These are phyloP conservation scores for Chelonus insularis DNA, from an alignment of 1,140 invertebrate species.

Conservation along the genomic window DNA sequence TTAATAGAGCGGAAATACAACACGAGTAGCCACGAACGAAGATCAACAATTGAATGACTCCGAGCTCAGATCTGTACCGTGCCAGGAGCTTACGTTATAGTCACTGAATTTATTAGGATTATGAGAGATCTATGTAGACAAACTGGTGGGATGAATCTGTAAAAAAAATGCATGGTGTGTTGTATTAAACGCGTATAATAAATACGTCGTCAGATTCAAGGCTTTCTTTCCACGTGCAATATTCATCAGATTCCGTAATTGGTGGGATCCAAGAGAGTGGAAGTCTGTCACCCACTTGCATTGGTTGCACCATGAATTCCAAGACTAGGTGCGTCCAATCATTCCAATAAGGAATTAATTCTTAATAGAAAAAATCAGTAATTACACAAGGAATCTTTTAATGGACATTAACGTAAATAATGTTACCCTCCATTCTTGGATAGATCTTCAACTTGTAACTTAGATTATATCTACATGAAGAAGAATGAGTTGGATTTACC, in stretches of 20 bases:
- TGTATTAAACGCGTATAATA: background rate
- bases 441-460: too few relatives aligned
- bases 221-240: conserved; percentile 11
- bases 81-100: background rate
- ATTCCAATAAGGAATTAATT: background rate
- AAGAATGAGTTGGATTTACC: too few relatives aligned
- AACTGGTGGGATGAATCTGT: conserved; percentile 22
- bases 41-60: conserved; percentile 19
- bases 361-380: background rate
- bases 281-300: conserved; percentile 35
- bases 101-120: conserved; percentile 13
- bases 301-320: conserved; percentile 5
- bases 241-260: conserved; percentile 30
- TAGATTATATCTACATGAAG: too few relatives aligned
- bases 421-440: background rate
- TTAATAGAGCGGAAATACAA: conserved; percentile 1
- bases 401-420: background rate
- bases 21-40: background rate
- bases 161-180: background rate
- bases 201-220: conserved; percentile 7
- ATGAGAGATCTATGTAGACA: background rate
- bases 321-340: background rate
- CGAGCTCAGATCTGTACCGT: background rate
- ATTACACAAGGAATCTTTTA: background rate
- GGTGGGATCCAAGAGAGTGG: conserved; percentile 30